Percentiles rank a stretch among this genome's conserved stretches.
Evolutionary conservation across 2,113 vertebrate genomes (phyloP).

Genomic region (Hippocampus mohnikei): DNA sequence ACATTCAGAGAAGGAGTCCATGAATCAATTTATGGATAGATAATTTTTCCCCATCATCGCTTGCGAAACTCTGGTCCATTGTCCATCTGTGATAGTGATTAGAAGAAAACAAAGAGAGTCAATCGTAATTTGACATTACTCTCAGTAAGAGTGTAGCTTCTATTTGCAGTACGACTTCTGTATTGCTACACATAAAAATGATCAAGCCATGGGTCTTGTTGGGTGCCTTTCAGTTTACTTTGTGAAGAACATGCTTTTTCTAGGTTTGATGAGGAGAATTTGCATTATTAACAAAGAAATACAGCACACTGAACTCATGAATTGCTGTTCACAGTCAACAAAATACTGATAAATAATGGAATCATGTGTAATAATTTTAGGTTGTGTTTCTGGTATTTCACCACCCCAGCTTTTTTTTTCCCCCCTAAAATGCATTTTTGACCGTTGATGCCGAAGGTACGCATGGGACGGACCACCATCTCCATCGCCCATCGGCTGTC

Average conservation of each 20-base stretch:
- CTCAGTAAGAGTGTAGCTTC: background rate
- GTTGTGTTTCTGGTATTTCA: background rate
- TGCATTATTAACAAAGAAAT: background rate
- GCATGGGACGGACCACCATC: conserved; percentile 80
- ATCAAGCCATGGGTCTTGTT: background rate
- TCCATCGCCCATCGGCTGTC: conserved; percentile 92
- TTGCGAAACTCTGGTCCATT: background rate
- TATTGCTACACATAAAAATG: background rate
- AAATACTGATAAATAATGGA: background rate
- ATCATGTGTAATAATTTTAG: background rate
- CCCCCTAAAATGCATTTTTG: background rate
- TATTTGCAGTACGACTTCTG: background rate
- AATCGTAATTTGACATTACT: background rate
- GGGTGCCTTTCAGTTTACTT: background rate
- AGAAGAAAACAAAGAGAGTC: background rate
- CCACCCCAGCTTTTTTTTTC: background rate
- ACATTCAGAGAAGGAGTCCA: background rate
- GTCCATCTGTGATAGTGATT: background rate
- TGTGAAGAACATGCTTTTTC: too few species aligned
- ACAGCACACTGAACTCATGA: background rate
- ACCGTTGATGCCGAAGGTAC: conserved; percentile 68
- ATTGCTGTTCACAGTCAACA: too few species aligned
- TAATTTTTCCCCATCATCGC: background rate
- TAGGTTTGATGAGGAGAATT: background rate
- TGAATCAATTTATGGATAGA: background rate